phyloP scores from a whole-genome alignment of 2,888 invertebrate genomes.

The Oscheius sp. region DNA sequence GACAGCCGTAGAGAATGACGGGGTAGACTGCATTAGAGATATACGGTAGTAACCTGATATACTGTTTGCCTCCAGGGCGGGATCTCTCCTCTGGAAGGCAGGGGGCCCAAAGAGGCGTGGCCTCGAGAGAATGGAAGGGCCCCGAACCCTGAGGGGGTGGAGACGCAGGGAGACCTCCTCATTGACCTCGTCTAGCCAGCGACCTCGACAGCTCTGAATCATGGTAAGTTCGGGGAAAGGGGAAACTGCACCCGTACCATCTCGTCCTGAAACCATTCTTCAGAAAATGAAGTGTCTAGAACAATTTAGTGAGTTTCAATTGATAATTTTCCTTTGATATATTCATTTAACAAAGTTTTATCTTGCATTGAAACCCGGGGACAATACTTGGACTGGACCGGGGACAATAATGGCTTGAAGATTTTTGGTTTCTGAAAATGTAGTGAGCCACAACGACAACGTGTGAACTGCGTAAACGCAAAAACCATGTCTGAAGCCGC shows the following conservation, averaged over 20 bases:
- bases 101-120: constrained; percentile 15
- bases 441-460: too few relatives aligned
- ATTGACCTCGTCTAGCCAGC: constrained; percentile 25
- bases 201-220: neutral
- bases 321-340: too few relatives aligned
- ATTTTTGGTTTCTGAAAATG: too few relatives aligned
- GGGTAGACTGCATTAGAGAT: constrained; percentile 19
- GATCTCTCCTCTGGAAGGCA: neutral
- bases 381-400: too few relatives aligned
- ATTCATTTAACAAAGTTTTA: too few relatives aligned
- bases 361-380: too few relatives aligned
- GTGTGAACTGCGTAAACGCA: too few relatives aligned
- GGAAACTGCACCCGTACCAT: neutral
- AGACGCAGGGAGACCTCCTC: constrained; percentile 5
- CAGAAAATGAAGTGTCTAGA: too few relatives aligned
- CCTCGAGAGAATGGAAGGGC: neutral
- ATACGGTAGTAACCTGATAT: constrained; percentile 34
- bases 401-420: too few relatives aligned
- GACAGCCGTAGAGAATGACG: constrained; percentile 26
- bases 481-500: too few relatives aligned
- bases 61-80: constrained; percentile 37
- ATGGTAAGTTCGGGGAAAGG: constrained; percentile 19
- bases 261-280: neutral
- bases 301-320: too few relatives aligned
- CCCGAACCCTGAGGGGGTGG: neutral